Conservation (phyloP, 2,888 invertebrate species). For the Pasiphila rectangulata region DNA sequence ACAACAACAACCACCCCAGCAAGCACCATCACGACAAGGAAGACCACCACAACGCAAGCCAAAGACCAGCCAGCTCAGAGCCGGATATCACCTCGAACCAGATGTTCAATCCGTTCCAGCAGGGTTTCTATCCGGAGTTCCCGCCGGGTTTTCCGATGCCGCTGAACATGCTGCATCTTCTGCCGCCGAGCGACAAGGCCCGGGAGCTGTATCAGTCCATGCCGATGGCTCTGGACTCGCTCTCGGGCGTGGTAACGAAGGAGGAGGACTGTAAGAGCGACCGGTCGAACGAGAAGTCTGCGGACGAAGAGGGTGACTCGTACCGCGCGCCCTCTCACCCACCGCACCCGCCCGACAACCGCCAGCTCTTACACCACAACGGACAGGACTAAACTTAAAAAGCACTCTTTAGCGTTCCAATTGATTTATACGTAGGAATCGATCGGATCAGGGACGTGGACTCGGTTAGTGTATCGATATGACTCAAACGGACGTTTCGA, state of each 20-base stretch:
- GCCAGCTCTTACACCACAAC: constrained; percentile 88
- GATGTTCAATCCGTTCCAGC: constrained; percentile 88
- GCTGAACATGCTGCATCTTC: constrained; percentile 90
- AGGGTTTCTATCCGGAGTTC: constrained; percentile 92
- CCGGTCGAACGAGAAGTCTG: constrained; percentile 82
- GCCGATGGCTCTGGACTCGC: constrained; percentile 80
- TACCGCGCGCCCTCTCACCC: constrained; percentile 78
- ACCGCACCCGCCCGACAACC: constrained; percentile 82
- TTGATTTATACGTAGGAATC: constrained; percentile 19
- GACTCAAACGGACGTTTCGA: constrained; percentile 26
- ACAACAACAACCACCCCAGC: constrained; percentile 79
- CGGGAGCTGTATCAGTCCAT: constrained; percentile 82
- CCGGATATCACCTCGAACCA: constrained; percentile 84
- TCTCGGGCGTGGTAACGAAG: constrained; percentile 71
- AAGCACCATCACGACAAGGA: constrained; percentile 77
- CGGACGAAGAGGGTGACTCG: constrained; percentile 79
- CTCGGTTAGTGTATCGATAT: constrained; percentile 46
- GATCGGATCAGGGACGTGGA: constrained; percentile 48
- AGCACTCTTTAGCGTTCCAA: constrained; percentile 36
- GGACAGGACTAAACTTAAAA: constrained; percentile 85
- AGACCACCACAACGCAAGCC: constrained; percentile 65
- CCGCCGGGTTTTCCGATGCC: constrained; percentile 90
- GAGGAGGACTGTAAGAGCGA: constrained; percentile 85
- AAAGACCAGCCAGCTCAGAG: constrained; percentile 85
- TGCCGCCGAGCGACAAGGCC: constrained; percentile 89